phyloP scores from a whole-genome alignment of 2,113 vertebrate genomes.

The Regulus satrapa region DNA sequence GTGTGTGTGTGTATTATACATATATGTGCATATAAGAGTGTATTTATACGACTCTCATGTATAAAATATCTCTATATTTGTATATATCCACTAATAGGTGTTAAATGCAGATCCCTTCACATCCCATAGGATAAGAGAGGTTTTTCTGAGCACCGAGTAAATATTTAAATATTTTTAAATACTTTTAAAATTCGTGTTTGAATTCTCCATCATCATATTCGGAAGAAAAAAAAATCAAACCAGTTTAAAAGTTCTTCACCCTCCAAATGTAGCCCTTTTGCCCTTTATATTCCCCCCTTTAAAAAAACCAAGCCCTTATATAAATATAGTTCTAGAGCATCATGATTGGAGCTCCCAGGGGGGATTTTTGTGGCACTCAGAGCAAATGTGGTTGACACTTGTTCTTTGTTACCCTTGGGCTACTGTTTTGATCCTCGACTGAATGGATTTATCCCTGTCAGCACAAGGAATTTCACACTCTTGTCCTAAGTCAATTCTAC shows the following conservation, averaged over 20 bases:
- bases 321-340: slow-evolving; percentile 59
- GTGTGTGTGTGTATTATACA: too few relatives aligned
- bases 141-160: background rate
- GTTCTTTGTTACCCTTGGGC: slow-evolving; percentile 71
- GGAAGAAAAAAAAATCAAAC: background rate
- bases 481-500: slow-evolving; percentile 23
- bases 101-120: background rate
- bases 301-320: background rate
- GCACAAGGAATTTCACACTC: slow-evolving; percentile 52
- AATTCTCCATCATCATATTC: background rate
- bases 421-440: slow-evolving; percentile 69
- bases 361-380: slow-evolving; percentile 54
- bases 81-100: rapidly evolving
- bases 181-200: background rate
- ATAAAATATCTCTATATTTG: rapidly evolving
- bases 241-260: background rate
- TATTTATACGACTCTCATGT: rapidly evolving
- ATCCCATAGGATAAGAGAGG: background rate
- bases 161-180: background rate
- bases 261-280: background rate
- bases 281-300: background rate
- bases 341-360: slow-evolving; percentile 49
- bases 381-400: slow-evolving; percentile 71
- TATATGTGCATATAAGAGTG: too few relatives aligned
- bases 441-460: slow-evolving; percentile 64